phyloP scores from a whole-genome alignment of 2,797 vertebrate species.

The Channallabes apus region DNA sequence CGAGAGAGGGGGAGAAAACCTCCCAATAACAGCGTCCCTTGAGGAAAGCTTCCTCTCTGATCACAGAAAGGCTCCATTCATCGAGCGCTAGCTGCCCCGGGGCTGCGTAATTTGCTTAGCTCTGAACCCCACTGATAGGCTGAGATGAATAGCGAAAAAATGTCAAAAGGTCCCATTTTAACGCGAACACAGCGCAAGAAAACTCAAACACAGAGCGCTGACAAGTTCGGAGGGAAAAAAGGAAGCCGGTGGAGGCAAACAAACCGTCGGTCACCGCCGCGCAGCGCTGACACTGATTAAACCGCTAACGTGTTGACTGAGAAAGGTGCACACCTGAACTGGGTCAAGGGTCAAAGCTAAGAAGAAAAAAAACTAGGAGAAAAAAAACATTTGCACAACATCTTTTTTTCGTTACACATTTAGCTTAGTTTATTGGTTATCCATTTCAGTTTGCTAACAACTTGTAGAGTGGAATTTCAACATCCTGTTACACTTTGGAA shows the following conservation, averaged over 20 bases:
- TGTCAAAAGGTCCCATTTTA: constrained; percentile 64
- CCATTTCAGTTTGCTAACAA: neutral
- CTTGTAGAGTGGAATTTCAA: neutral
- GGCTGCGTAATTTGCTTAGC: constrained; percentile 86
- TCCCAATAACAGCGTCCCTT: constrained; percentile 80
- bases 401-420: constrained; percentile 5
- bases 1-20: constrained; percentile 57
- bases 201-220: constrained; percentile 31
- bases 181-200: constrained; percentile 22
- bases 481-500: neutral
- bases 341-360: constrained; percentile 41
- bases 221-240: constrained; percentile 12
- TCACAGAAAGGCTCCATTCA: constrained; percentile 91
- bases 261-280: constrained; percentile 36
- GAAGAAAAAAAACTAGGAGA: neutral
- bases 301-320: constrained; percentile 37
- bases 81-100: constrained; percentile 75
- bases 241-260: constrained; percentile 41
- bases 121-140: constrained; percentile 81
- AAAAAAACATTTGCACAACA: neutral
- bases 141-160: constrained; percentile 69
- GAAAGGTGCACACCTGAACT: constrained; percentile 32
- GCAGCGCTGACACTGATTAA: constrained; percentile 48
- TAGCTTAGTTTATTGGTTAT: neutral
- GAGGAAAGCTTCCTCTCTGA: constrained; percentile 76